Base-by-base conservation (phyloP, 2,888 invertebrate genomes). In the Seladonia tumulorum region DNA sequence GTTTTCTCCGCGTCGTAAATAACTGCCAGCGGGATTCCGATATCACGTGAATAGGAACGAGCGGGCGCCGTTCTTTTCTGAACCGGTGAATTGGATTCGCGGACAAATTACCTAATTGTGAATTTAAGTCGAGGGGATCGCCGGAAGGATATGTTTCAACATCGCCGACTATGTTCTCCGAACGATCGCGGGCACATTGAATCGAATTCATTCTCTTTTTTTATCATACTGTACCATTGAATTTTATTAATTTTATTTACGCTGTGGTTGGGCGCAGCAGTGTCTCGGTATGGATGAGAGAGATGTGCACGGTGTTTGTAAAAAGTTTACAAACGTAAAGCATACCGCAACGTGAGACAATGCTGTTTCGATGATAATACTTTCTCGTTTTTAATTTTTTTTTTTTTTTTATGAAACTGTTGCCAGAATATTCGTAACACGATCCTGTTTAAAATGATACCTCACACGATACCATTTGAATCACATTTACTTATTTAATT, bases 71-170 rank as follows among this genome's bases (percentile, higher is more conserved):
- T 10, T 76, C 29, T 68, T 76, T 70, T 42, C 16, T 45, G 10
- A 60, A 0, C 39, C 57, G 10, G 16, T n/a, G 42, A 16, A n/a
- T n/a, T 8, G 16, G 29, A 29, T 12, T 66, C 25, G 25, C 35
- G 16, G 60, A 49, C 45, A 42, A 63, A 73, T 66, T 72, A 35
- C 45, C 47, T 63, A 60, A 73, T 79, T 79, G 45, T 29, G 60
- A n/a, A 47, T 73, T 79, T 73, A 73, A 73, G 47, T 72, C 72
- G 72, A 57, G 42, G 66, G 47, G 47, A n/a, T 66, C 35, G 66
- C 18, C 8, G 16, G 29, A 22, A 39, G 22, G 68, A 42, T n/a
- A 70, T n/a, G 12, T 42, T 70, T 42, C 39, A 42, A 42, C 42
- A 70, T 70, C 22, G n/a, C 39, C 14, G 39, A 5, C 39, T 39